phyloP scores from a whole-genome alignment of 2,113 vertebrate species.

The Tetrax tetrax region DNA sequence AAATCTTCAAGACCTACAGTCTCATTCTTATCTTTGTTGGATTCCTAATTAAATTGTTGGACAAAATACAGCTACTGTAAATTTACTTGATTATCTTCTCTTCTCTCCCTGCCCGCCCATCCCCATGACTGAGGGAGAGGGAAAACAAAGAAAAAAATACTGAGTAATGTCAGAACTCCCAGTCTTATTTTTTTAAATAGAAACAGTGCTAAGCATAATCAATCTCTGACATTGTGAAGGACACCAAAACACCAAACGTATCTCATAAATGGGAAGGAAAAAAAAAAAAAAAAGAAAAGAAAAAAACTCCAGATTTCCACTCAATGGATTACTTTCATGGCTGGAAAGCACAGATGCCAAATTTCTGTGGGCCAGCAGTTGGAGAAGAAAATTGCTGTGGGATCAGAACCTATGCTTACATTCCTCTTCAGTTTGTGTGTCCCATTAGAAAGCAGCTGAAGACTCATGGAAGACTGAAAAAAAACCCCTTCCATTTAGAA shows the following conservation, averaged over 20 bases:
- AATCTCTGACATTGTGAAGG: neutral
- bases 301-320: neutral
- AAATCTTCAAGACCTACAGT: neutral
- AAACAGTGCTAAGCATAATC: neutral
- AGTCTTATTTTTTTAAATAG: neutral
- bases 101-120: accelerated
- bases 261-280: neutral
- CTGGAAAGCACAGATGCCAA: conserved; percentile 1
- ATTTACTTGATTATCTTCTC: neutral
- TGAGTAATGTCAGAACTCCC: neutral
- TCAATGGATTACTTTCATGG: conserved; percentile 22
- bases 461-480: neutral
- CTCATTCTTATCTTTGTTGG: neutral
- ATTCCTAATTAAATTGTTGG: neutral
- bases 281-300: neutral
- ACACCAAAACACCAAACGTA: neutral
- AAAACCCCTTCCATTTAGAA: neutral
- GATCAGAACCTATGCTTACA: conserved; percentile 18
- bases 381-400: conserved; percentile 4
- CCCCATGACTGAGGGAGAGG: neutral
- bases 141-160: neutral
- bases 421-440: neutral
- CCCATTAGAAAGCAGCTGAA: neutral
- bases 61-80: neutral
- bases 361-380: conserved; percentile 33